Evolutionary conservation across 2,888 invertebrate species (phyloP).

Genomic region (Phaonia tiefii): DNA sequence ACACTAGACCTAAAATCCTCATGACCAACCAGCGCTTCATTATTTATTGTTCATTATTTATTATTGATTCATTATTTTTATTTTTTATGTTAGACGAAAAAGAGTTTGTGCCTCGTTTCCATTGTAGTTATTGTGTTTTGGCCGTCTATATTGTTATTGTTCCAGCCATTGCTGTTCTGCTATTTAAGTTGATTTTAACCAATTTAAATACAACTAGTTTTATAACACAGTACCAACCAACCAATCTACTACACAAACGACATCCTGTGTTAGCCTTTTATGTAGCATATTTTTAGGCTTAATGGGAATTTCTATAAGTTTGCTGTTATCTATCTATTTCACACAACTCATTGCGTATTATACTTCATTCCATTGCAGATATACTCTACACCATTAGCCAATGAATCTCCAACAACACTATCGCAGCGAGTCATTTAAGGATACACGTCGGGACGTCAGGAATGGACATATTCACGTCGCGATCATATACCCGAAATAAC

Average conservation of each 20-base stretch:
- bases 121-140: not conserved
- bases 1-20: no score
- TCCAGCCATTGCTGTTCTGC: not conserved
- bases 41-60: no score
- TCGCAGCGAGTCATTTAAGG: conserved; percentile 77
- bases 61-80: no score
- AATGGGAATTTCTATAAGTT: not conserved
- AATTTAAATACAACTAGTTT: conserved; percentile 32
- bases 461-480: conserved; percentile 85
- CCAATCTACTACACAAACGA: not conserved
- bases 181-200: conserved; percentile 49
- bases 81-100: no score
- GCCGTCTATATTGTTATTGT: not conserved
- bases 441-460: conserved; percentile 74
- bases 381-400: conserved; percentile 58
- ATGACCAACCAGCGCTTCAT: no score
- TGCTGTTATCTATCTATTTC: not conserved
- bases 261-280: not conserved
- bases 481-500: conserved; percentile 90
- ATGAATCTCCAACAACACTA: conserved; percentile 66
- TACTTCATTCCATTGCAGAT: conserved; percentile 68
- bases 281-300: conserved; percentile 22
- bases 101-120: no score
- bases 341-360: not conserved
- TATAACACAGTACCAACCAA: not conserved